Evolutionary conservation across 2,888 invertebrate genomes (phyloP).

Genomic region (Branchipolynoe longqiensis): DNA sequence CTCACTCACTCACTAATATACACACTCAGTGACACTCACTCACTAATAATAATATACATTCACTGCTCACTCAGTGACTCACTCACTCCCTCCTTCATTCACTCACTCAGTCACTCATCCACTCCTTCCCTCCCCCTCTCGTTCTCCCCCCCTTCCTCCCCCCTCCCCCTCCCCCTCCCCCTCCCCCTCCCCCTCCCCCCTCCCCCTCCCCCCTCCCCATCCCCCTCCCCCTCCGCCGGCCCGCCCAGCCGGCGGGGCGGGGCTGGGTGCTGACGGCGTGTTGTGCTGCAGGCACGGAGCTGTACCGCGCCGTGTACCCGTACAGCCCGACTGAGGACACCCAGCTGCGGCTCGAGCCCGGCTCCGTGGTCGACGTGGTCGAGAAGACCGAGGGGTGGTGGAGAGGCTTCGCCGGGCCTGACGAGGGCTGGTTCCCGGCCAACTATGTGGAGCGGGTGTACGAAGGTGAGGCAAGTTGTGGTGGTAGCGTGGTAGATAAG

Average conservation of each 20-base stretch:
- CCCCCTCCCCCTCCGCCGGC: background rate
- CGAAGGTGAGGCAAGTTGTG: slow-evolving; percentile 28
- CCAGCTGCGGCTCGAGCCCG: slow-evolving; percentile 74
- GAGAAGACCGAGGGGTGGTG: slow-evolving; percentile 79
- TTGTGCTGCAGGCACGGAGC: slow-evolving; percentile 39
- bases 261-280: background rate
- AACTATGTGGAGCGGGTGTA: slow-evolving; percentile 74
- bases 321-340: slow-evolving; percentile 63
- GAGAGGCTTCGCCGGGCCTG: slow-evolving; percentile 74
- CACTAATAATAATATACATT: too few species aligned
- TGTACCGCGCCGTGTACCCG: slow-evolving; percentile 62
- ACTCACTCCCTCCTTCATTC: too few species aligned
- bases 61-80: too few species aligned
- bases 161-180: background rate
- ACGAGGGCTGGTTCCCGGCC: slow-evolving; percentile 80
- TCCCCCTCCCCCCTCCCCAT: background rate
- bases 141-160: slow-evolving; percentile 2
- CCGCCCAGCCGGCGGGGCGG: background rate
- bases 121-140: too few species aligned
- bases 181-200: background rate
- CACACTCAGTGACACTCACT: too few species aligned
- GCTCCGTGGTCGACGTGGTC: slow-evolving; percentile 75
- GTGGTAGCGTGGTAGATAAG: too few species aligned
- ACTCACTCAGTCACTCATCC: too few species aligned
- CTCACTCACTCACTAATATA: too few species aligned